Evolutionary conservation across 2,888 invertebrate species (phyloP), one percentile per base, ranked within the genome.

Genomic region (Chloroclysta siterata): DNA sequence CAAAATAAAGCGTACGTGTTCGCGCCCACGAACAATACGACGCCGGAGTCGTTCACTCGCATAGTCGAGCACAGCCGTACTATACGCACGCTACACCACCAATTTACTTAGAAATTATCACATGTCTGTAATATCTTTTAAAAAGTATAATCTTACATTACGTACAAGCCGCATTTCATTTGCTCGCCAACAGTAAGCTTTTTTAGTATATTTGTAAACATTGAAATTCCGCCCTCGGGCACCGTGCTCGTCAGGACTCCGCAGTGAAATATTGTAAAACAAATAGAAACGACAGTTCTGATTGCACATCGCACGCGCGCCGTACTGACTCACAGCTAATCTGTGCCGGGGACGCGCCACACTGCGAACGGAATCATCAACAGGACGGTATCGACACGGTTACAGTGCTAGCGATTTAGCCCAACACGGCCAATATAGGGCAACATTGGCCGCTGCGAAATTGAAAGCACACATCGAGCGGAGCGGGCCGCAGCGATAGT

Each of bases 281-380:
- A 54, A 63, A 44, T 50, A 63, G 48, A 29, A 48, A 14, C 50
- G 61, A 61, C 55, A 55, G 50, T 39, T 61, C 46, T 61, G 61
- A 61, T 56, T 44, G 50, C 50, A 44, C 50, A 44, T 55, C 28
- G 54, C 22, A 33, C 53, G 42, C 41, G 48, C 41, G 60, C 13
- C 41, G 28, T 14, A 42, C 46, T 33, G 33, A 33, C 51, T 39
- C 53, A 41, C 28, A 13, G 8, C 1, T 60, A 15, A 22, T 13
- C 48, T 53, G 53, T 47, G 46, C 11, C 6, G 5, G 28, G 53
- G 46, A 5, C 11, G 53, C 2, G 59, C 13, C 29, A 29, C 52
- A 53, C 10, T 59, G 52, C 44, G 10, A 22, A 46, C 33, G 44
- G 11, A 13, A 11, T 17, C 13, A 28, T 29, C 44, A 28, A 46